Evolutionary conservation across 2,797 vertebrate species (phyloP).

Genomic region (Aldrovandia affinis): DNA sequence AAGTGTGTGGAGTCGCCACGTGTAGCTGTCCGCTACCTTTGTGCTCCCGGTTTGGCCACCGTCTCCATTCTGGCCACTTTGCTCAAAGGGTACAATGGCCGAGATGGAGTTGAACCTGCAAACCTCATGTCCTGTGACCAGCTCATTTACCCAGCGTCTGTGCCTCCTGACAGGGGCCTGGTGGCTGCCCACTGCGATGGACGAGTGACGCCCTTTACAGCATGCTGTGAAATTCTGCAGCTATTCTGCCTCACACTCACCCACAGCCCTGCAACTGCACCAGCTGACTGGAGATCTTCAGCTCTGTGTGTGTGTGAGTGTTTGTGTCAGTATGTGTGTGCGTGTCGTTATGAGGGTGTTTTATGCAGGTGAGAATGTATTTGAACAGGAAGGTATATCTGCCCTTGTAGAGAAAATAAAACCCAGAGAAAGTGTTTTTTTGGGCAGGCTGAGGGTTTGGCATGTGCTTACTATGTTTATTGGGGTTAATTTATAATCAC

Average conservation of each 20-base stretch:
- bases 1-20: too few relatives aligned
- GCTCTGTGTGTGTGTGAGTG: background rate
- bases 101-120: background rate
- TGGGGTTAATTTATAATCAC: background rate
- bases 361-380: slow-evolving; percentile 21
- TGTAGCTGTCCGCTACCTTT: too few relatives aligned
- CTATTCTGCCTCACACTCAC: background rate
- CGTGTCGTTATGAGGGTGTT: slow-evolving; percentile 49
- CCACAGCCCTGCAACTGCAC: background rate
- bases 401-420: background rate
- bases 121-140: background rate
- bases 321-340: slow-evolving; percentile 43
- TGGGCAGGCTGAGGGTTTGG: background rate
- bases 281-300: background rate
- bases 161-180: background rate
- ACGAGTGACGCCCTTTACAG: background rate
- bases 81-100: background rate
- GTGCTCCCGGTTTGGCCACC: background rate
- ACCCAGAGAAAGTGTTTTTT: background rate
- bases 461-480: background rate
- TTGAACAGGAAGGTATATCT: slow-evolving; percentile 23
- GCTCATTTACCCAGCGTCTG: background rate
- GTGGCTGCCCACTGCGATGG: background rate
- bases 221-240: slow-evolving; percentile 6
- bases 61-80: background rate